A percentile compares a stretch with the other conserved stretches of the same genome.
Evolutionary conservation across 2,888 invertebrate species (phyloP).

Genomic region (Keiferia lycopersicella): DNA sequence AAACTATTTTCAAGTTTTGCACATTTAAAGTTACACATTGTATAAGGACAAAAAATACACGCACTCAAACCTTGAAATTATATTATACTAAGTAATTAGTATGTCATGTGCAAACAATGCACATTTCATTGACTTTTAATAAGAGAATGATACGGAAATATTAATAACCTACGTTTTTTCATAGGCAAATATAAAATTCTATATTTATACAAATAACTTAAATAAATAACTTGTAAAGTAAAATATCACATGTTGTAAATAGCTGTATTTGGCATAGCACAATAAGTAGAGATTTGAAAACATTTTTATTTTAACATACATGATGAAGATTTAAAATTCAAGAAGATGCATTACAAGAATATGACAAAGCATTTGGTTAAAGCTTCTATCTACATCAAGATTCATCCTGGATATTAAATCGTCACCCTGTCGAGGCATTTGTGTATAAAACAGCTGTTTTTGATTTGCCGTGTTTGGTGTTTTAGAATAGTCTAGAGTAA

Average conservation of each 20-base stretch:
- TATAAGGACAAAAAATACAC: too few species aligned
- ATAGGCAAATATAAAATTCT: slow-evolving; percentile 42
- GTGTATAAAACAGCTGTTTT: slow-evolving; percentile 62
- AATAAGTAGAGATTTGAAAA: slow-evolving; percentile 36
- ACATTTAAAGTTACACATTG: too few species aligned
- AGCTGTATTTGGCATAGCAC: slow-evolving; percentile 39
- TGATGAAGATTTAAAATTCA: background rate
- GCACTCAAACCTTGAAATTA: background rate
- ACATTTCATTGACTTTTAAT: background rate
- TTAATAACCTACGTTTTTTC: slow-evolving; percentile 39
- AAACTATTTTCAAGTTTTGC: too few species aligned
- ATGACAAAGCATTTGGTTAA: background rate
- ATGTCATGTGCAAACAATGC: background rate
- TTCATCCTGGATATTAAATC: slow-evolving; percentile 7
- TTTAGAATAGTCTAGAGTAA: slow-evolving; percentile 49
- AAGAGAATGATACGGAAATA: background rate
- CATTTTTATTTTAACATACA: slow-evolving; percentile 36
- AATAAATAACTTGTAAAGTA: slow-evolving; percentile 36
- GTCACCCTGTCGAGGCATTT: slow-evolving; percentile 45
- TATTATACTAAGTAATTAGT: background rate
- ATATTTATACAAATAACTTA: slow-evolving; percentile 53
- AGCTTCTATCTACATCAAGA: background rate
- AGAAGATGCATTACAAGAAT: background rate
- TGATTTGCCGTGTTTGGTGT: slow-evolving; percentile 76
- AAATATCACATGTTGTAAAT: slow-evolving; percentile 42